phyloP scores from a whole-genome alignment of 2,113 vertebrate genomes.

The Cheilinus undulatus region DNA sequence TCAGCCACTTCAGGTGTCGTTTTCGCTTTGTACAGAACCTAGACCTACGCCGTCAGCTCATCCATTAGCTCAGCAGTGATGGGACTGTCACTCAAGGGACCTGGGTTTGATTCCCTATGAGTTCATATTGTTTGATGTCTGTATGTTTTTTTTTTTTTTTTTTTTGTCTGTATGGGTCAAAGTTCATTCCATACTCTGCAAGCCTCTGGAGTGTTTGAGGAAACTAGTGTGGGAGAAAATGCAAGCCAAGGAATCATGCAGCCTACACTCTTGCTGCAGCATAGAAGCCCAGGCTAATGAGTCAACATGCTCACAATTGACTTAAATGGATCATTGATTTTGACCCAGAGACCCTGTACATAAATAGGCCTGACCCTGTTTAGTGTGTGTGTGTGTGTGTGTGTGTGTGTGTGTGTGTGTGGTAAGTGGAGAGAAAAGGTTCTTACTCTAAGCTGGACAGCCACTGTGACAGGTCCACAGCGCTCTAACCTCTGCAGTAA shows the following conservation, averaged over 20 bases:
- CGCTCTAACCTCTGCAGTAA: constrained; percentile 90
- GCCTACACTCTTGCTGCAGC: background rate
- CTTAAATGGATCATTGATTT: background rate
- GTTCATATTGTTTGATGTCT: too few relatives aligned
- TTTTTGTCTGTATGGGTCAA: too few relatives aligned
- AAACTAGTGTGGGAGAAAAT: background rate
- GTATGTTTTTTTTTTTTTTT: too few relatives aligned
- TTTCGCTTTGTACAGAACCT: too few relatives aligned
- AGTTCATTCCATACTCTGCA: background rate
- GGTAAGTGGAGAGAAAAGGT: background rate
- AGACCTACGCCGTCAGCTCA: too few relatives aligned
- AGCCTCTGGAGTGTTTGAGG: constrained; percentile 1
- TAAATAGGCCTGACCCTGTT: background rate
- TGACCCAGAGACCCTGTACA: background rate
- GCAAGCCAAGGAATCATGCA: background rate
- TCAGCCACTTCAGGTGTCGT: too few relatives aligned
- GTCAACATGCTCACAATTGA: background rate
- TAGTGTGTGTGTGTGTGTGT: background rate
- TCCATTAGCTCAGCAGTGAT: too few relatives aligned
- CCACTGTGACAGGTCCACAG: constrained; percentile 88
- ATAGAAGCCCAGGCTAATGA: background rate
- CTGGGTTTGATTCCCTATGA: too few relatives aligned
- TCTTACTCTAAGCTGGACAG: constrained; percentile 90
- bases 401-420: background rate
- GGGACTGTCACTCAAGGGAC: too few relatives aligned